These are phyloP conservation scores for Thrips palmi DNA, from an alignment of 1,140 invertebrate genomes.

Conservation along the genomic window DNA sequence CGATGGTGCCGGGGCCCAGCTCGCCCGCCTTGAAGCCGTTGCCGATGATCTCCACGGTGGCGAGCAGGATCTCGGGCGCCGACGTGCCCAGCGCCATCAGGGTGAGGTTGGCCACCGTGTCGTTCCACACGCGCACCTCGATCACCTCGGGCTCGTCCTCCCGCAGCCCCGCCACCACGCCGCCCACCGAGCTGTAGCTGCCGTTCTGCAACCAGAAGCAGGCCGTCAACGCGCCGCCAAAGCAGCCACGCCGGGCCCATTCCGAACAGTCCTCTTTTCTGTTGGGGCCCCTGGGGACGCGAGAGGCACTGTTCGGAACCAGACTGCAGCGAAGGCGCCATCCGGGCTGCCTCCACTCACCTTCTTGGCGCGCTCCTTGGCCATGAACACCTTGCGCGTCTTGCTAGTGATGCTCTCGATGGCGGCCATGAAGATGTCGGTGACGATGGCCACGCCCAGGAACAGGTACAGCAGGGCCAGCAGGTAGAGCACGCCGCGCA, in stretches of 20 bases:
- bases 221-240: too few relatives aligned
- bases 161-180: constrained; percentile 15
- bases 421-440: constrained; percentile 42
- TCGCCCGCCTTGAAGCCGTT: constrained; percentile 33
- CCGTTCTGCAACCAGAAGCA: constrained; percentile 14
- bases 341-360: too few relatives aligned
- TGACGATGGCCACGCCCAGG: constrained; percentile 37
- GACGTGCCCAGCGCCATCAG: constrained; percentile 46
- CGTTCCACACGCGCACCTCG: constrained; percentile 45
- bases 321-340: too few relatives aligned
- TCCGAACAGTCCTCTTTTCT: too few relatives aligned
- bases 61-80: constrained; percentile 43
- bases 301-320: too few relatives aligned
- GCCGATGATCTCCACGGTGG: constrained; percentile 37
- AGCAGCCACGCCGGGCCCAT: too few relatives aligned
- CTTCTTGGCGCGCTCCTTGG: constrained; percentile 12
- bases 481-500: constrained; percentile 33
- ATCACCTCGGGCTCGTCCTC: constrained; percentile 21
- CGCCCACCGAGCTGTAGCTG: constrained; percentile 14
- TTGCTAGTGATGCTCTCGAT: constrained; percentile 48
- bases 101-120: constrained; percentile 48
- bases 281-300: too few relatives aligned
- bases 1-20: constrained; percentile 43
- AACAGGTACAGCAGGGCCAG: constrained; percentile 35
- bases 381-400: constrained; percentile 29